Evolutionary conservation across 2,797 vertebrate species (phyloP).

Genomic region (Pteropus rufus): DNA sequence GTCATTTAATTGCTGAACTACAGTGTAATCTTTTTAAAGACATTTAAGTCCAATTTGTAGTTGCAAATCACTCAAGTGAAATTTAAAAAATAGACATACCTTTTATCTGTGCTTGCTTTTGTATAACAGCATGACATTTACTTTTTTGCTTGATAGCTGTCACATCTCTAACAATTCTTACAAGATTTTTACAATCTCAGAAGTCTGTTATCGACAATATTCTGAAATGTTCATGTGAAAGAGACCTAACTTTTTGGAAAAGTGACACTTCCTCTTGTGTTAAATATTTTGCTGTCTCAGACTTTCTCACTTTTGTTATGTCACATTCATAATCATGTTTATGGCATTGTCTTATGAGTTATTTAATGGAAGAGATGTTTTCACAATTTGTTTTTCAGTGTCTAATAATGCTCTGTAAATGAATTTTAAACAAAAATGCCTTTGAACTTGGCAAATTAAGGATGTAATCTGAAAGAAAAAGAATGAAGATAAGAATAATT

Average conservation of each 20-base stretch:
- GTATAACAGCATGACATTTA: not conserved
- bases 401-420: not conserved
- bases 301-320: not conserved
- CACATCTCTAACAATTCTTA: not conserved
- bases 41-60: not conserved
- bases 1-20: not conserved
- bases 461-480: not conserved
- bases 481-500: not conserved
- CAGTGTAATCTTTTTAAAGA: not conserved
- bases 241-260: not conserved
- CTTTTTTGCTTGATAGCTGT: not conserved
- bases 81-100: not conserved
- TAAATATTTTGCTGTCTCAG: not conserved
- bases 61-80: not conserved
- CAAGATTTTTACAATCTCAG: not conserved
- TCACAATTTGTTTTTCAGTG: not conserved
- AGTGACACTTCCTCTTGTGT: not conserved
- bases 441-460: constrained; percentile 27
- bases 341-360: not conserved
- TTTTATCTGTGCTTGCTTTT: constrained; percentile 7
- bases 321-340: not conserved
- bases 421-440: not conserved
- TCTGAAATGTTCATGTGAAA: not conserved
- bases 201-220: not conserved
- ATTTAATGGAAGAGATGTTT: not conserved